Evolutionary conservation across 2,797 vertebrate species (phyloP).

Genomic region (Enteromius unitaeniatus): DNA sequence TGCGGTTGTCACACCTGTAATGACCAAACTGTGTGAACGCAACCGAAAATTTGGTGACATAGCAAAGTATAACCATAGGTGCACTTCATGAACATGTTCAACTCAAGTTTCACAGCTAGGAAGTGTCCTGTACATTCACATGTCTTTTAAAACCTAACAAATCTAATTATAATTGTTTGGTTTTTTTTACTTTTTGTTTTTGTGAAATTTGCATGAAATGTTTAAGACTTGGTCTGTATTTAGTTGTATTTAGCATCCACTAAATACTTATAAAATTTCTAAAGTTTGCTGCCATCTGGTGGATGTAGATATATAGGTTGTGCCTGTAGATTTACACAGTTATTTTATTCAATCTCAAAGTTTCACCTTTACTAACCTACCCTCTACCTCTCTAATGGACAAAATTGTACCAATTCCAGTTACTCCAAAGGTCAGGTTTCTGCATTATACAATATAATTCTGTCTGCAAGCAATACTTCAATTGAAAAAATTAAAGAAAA

Average conservation of each 20-base stretch:
- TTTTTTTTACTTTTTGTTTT: not conserved
- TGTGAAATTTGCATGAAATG: not conserved
- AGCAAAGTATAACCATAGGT: not conserved
- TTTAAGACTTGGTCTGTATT: not conserved
- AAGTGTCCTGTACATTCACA: not conserved
- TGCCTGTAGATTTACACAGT: not conserved
- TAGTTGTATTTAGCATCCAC: not conserved
- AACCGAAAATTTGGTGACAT: not conserved
- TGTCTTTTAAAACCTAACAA: not conserved
- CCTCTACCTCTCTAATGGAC: not conserved
- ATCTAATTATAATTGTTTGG: no score
- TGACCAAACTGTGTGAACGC: no score
- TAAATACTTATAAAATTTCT: no score
- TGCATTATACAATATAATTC: no score
- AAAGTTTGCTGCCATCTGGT: slow-evolving; percentile 39
- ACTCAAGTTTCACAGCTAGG: not conserved
- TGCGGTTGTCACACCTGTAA: no score
- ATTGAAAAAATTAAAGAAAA: not conserved
- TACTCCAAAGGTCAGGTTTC: no score
- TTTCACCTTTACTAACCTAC: not conserved
- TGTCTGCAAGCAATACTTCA: not conserved
- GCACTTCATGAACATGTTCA: not conserved
- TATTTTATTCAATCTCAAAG: not conserved
- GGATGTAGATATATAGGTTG: not conserved
- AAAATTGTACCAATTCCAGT: no score